Evolutionary conservation across 2,797 vertebrate genomes (phyloP).

Genomic region (Enteromius argenteus): DNA sequence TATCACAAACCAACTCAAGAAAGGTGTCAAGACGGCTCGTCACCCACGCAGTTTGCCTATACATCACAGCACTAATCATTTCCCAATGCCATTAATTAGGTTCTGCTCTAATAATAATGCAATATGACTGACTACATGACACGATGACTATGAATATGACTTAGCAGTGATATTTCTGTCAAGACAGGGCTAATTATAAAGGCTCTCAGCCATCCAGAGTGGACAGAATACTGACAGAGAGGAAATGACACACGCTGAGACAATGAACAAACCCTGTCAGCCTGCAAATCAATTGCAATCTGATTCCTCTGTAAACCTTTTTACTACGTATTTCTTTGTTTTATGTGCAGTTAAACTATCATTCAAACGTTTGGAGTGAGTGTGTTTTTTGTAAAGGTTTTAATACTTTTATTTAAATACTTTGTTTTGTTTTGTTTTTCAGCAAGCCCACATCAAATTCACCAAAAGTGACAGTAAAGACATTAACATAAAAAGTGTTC

Average conservation of each 20-base stretch:
- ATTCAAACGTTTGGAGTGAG: not conserved
- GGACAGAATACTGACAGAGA: not conserved
- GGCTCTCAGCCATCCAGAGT: not conserved
- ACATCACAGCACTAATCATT: not conserved
- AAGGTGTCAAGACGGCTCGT: conserved; percentile 21
- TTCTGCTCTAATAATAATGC: conserved; percentile 31
- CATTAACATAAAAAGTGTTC: not conserved
- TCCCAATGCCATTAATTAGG: conserved; percentile 9
- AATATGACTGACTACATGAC: conserved; percentile 5
- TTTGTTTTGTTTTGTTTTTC: too few relatives aligned
- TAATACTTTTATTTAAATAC: not conserved
- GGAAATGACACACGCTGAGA: not conserved
- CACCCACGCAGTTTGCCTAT: not conserved
- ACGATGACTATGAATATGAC: not conserved
- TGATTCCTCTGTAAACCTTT: not conserved
- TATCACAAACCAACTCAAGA: conserved; percentile 24
- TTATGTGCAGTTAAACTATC: not conserved
- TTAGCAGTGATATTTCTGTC: conserved; percentile 20
- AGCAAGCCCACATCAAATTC: not conserved
- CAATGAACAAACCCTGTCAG: not conserved
- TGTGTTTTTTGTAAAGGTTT: not conserved
- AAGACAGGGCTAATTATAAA: conserved; percentile 19
- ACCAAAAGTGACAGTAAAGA: not conserved
- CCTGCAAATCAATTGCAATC: not conserved
- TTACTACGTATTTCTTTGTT: not conserved